Base-by-base conservation (phyloP, 2,113 vertebrate species). In the Phyllostomus hastatus region DNA sequence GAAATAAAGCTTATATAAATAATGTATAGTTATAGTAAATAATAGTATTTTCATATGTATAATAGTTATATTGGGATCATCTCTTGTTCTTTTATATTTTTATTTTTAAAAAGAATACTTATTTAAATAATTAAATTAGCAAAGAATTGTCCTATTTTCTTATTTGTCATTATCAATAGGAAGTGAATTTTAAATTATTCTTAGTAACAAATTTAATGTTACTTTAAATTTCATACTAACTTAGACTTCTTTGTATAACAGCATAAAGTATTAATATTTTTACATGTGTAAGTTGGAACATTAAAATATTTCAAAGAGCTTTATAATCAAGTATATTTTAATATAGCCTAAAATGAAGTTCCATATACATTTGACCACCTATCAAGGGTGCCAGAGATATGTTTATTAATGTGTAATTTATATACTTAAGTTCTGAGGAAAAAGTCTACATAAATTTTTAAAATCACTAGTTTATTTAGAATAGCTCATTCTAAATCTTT, bases 321-420 rank as follows among this genome's bases (percentile, higher is more conserved):
- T 94, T 46, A 54, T 85, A 76, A 89, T 87, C 31, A 38, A 75
- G 24, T 75, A 52, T 76, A 72, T 96, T 88, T 90, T 50, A 84
- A 78, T 48, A 48, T 43, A 75, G 46, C 15, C 31, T 31, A 76
- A 91, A 87, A 70, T 64, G 80, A 91, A 83, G 50, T 66, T 69
- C 12, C 33, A 10, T 48, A 15, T 85, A 41, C n/a, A 11, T 88
- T 86, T 41, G 2, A 15, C 17, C 2, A 41, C 5, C 35, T 92
- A 24, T n/a, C 8, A 73, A 81, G 28, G 10, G 5, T 43, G 59
- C 52, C 59, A 87, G 24, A 22, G 26, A 52, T 70, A 52, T 54
- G 41, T 41, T 95, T 88, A 88, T 82, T 85, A 85, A 80, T 75
- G 80, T 48, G 35, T 67, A 83, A 94, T 81, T 94, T 94, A 78